These are phyloP conservation scores for Chunga burmeisteri DNA, from an alignment of 2,113 vertebrate species.

Conservation along the genomic window DNA sequence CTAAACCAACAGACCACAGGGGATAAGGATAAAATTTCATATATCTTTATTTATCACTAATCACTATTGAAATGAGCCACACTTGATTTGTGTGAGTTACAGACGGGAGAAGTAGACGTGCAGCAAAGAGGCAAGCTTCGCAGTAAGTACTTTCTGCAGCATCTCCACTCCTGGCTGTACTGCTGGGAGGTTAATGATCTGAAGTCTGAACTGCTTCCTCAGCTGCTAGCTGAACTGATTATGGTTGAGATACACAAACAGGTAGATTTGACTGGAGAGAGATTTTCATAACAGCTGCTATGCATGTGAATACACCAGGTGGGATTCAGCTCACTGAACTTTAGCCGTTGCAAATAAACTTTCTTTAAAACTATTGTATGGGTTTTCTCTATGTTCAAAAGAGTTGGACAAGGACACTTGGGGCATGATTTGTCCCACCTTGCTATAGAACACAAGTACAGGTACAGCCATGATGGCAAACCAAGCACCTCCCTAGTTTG, in stretches of 20 bases:
- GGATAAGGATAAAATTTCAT: not conserved
- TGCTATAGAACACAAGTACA: not conserved
- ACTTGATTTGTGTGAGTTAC: not conserved
- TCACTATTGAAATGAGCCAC: not conserved
- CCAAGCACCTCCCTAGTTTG: not conserved
- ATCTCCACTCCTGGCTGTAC: not conserved
- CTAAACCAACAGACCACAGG: not conserved
- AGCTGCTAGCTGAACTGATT: conserved; percentile 52
- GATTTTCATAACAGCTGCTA: not conserved
- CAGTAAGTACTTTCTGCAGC: not conserved
- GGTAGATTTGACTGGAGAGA: not conserved
- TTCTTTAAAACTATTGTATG: not conserved
- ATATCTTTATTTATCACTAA: not conserved
- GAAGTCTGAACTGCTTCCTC: not conserved
- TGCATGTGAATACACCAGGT: not conserved
- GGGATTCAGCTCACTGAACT: not conserved
- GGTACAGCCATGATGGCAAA: not conserved
- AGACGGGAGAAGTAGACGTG: not conserved
- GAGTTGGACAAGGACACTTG: not conserved
- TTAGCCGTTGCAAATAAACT: not conserved
- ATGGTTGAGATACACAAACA: not conserved
- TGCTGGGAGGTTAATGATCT: conserved; percentile 44
- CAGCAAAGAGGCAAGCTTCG: not conserved
- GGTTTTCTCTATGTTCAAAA: not conserved
- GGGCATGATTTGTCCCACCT: not conserved